These are phyloP conservation scores for Carduelis carduelis DNA, from an alignment of 2,797 vertebrate species.

Conservation along the genomic window DNA sequence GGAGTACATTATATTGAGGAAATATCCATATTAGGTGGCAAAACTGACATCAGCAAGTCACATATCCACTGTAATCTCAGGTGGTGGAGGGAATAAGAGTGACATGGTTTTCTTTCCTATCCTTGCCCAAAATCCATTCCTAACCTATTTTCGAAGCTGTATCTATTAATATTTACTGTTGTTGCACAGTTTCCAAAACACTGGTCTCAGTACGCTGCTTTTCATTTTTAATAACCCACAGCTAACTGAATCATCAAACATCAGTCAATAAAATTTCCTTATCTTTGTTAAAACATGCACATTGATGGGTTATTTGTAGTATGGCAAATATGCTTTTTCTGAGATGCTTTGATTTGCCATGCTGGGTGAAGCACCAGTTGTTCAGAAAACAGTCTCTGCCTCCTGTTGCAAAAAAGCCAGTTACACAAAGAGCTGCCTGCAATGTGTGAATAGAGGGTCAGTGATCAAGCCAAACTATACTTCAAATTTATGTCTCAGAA, in stretches of 20 bases:
- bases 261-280: not conserved
- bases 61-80: not conserved
- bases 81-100: not conserved
- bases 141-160: not conserved
- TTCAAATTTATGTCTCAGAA: constrained; percentile 49
- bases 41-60: not conserved
- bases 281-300: not conserved
- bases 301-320: not conserved
- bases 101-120: not conserved
- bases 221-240: not conserved
- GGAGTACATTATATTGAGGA: not conserved
- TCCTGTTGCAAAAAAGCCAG: not conserved
- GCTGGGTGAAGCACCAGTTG: not conserved
- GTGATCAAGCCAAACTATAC: not conserved
- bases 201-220: not conserved
- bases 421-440: not conserved
- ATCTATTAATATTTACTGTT: not conserved
- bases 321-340: not conserved
- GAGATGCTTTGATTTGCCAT: not conserved
- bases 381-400: not conserved
- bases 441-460: not conserved
- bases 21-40: not conserved
- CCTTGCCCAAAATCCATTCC: not conserved
- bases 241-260: not conserved
- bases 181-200: not conserved